phyloP scores from a whole-genome alignment of 2,888 invertebrate species.

The Drosophila melanosoma region DNA sequence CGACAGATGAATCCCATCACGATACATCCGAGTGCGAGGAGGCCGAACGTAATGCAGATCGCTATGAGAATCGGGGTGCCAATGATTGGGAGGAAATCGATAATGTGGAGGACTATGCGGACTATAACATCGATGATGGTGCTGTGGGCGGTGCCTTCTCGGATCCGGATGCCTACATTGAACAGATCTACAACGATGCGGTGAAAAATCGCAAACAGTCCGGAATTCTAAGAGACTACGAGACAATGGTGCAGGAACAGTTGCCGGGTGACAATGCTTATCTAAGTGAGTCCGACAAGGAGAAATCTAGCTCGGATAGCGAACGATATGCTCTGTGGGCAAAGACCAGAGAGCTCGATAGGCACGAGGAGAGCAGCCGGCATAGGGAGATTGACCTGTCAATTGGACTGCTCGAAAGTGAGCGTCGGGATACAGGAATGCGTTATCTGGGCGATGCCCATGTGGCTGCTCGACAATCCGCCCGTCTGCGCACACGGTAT shows the following conservation, averaged over 20 bases:
- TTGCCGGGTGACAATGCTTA: constrained; percentile 54
- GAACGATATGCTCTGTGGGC: constrained; percentile 78
- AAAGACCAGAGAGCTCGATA: constrained; percentile 65
- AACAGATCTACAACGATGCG: constrained; percentile 84
- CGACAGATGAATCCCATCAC: constrained; percentile 84
- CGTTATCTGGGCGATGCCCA: constrained; percentile 83
- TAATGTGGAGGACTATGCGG: constrained; percentile 51
- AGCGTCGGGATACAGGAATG: constrained; percentile 76
- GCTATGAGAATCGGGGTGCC: constrained; percentile 78
- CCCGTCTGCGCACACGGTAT: constrained; percentile 82
- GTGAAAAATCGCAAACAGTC: constrained; percentile 83
- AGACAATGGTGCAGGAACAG: constrained; percentile 79
- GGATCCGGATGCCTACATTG: constrained; percentile 83
- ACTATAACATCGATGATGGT: constrained; percentile 69
- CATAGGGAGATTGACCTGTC: constrained; percentile 61
- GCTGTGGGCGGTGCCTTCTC: constrained; percentile 80
- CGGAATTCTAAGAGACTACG: constrained; percentile 83
- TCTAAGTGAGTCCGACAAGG: constrained; percentile 64
- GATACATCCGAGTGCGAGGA: constrained; percentile 84
- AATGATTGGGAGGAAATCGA: constrained; percentile 81
- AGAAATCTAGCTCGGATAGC: constrained; percentile 65
- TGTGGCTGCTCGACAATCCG: constrained; percentile 74
- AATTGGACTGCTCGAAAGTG: constrained; percentile 72
- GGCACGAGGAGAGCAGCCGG: constrained; percentile 45
- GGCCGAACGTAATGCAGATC: constrained; percentile 83